These are phyloP conservation scores for Antennarius maculatus DNA, from an alignment of 2,797 vertebrate genomes.

Conservation along the genomic window DNA sequence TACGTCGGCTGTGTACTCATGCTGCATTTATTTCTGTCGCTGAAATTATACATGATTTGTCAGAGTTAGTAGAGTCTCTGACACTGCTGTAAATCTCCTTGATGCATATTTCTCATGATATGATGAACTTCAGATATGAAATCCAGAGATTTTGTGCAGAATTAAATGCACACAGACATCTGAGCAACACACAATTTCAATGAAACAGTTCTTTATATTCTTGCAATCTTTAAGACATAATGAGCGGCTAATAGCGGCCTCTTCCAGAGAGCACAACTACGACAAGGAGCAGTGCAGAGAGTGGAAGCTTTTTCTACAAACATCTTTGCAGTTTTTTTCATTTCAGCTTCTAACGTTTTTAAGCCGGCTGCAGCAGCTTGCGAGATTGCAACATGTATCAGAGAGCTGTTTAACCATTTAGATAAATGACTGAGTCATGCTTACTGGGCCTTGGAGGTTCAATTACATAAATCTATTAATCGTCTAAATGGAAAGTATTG, in stretches of 20 bases:
- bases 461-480: constrained; percentile 67
- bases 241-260: constrained; percentile 25
- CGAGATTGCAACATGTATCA: constrained; percentile 54
- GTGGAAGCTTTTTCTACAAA: background rate
- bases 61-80: constrained; percentile 11
- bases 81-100: constrained; percentile 11
- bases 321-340: constrained; percentile 28
- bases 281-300: constrained; percentile 1
- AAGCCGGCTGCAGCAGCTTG: constrained; percentile 35
- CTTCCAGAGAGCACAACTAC: constrained; percentile 36
- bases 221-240: constrained; percentile 27
- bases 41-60: constrained; percentile 28
- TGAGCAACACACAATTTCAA: constrained; percentile 31
- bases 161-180: constrained; percentile 8
- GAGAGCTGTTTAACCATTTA: constrained; percentile 59
- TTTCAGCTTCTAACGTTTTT: constrained; percentile 38
- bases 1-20: constrained; percentile 1
- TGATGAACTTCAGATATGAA: constrained; percentile 41
- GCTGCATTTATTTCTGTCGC: constrained; percentile 2
- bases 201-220: constrained; percentile 37
- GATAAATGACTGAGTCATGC: constrained; percentile 45
- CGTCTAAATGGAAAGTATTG: constrained; percentile 71
- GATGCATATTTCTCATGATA: constrained; percentile 36
- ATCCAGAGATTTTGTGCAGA: constrained; percentile 10
- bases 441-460: constrained; percentile 53